Base-by-base conservation (phyloP, 1,140 invertebrate species). In the Drosophila oshimai region DNA sequence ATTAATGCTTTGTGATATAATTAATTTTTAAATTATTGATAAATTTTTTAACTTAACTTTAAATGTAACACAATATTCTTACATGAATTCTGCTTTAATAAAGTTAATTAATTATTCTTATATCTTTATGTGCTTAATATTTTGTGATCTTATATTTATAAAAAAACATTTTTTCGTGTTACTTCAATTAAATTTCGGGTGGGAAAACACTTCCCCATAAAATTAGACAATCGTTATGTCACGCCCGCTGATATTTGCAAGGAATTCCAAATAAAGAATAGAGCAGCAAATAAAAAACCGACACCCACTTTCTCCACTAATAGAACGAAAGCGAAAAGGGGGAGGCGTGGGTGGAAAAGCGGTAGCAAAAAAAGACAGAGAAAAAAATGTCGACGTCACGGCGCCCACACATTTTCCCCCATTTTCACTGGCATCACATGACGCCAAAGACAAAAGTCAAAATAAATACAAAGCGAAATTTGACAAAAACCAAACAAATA, bases 331-430 rank as follows among this genome's bases (percentile, higher is more conserved):
- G 17, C 6, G 6, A 36, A 39, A 26, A 15, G 24, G 18, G 18
- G 20, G 20, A 15, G 31, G 6, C 3, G 18, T 15, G 60, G 34
- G 24, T 13, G 42, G 15, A 33, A 44, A 58, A 37, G 31, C 50
- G 37, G 28, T 24, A 29, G 17, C 28, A 33, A 42, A 47, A 29
- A 41, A 33, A 41, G 24, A 20, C 31, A 17, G 24, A 67, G 22
- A 54, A n/a, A 39, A 39, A 67, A 17, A 45, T 55, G 64, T 69
- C 80, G 67, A 84, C 80, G 81, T 86, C 80, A 87, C 60, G 80
- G 49, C 81, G 81, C 80, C 80, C 72, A 84, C 80, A 44, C 57
- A 64, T 17, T 36, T 29, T 17, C 10, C 12, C 55, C 39, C 57
- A 64, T 17, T 36, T 29, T 17, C 10, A 10, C 55, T 24, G 41